Evolutionary conservation across 2,797 vertebrate species (phyloP).

Genomic region (Rhabdomys pumilio): DNA sequence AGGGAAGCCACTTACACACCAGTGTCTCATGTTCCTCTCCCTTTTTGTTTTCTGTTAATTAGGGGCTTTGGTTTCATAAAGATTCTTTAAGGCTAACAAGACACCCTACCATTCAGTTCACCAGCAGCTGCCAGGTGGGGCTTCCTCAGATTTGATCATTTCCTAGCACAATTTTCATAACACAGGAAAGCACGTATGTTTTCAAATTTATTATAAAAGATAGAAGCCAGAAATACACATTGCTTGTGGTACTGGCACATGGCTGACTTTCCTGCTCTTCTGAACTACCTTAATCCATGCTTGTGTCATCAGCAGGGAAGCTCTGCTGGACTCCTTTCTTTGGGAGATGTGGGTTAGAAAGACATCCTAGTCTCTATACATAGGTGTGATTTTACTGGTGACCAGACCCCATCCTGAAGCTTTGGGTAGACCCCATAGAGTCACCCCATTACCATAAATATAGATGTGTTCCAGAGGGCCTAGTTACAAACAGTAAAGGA

Average conservation of each 20-base stretch:
- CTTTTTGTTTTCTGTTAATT: background rate
- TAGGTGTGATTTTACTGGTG: background rate
- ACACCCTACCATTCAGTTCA: background rate
- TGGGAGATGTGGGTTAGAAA: background rate
- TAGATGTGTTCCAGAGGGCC: background rate
- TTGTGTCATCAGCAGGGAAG: background rate
- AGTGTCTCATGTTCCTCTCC: background rate
- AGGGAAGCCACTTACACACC: background rate
- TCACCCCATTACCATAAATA: background rate
- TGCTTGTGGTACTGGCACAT: background rate
- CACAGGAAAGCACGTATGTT: background rate
- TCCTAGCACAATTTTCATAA: background rate
- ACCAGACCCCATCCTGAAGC: background rate
- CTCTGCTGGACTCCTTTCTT: background rate
- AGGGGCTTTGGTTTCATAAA: too few species aligned
- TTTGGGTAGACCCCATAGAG: background rate
- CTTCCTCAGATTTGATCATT: background rate
- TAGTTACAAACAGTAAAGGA: background rate
- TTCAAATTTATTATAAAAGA: background rate
- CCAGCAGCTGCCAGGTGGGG: background rate
- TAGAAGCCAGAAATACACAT: background rate
- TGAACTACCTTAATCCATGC: too few species aligned
- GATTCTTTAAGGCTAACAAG: background rate
- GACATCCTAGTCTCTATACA: background rate
- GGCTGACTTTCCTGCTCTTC: background rate